A percentile compares a stretch with the other conserved stretches of the same genome.
phyloP scores from a whole-genome alignment of 2,888 invertebrate species.

The Panzeria rudis region DNA sequence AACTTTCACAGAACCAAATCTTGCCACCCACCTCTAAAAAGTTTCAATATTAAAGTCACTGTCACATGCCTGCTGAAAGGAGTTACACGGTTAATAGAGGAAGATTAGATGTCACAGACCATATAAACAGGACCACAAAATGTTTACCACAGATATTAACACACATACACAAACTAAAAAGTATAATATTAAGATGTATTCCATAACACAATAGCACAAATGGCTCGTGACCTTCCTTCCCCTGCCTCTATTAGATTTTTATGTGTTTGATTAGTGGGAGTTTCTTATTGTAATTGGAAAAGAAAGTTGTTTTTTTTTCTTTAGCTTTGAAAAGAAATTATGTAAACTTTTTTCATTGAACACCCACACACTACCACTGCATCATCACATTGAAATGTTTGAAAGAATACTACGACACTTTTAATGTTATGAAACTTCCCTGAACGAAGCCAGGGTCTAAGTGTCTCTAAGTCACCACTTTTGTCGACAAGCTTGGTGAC shows the following conservation, averaged over 20 bases:
- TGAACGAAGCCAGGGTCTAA: too few relatives aligned
- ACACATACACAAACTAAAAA: conserved; percentile 1
- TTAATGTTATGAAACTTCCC: too few relatives aligned
- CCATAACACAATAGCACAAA: conserved; percentile 30
- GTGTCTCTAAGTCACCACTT: too few relatives aligned
- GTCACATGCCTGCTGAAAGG: conserved; percentile 69
- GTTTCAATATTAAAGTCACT: conserved; percentile 51
- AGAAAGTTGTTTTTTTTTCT: conserved; percentile 53
- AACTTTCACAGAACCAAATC: conserved; percentile 17
- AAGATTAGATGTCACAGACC: conserved; percentile 62
- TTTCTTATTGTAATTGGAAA: conserved; percentile 68
- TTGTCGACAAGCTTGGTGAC: too few relatives aligned
- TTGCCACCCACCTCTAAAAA: conserved; percentile 30
- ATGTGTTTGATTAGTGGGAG: conserved; percentile 71
- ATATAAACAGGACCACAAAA: conserved; percentile 68
- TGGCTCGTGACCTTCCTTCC: conserved; percentile 67
- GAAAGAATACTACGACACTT: background rate
- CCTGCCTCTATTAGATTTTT: conserved; percentile 33
- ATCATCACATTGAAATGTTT: conserved; percentile 11
- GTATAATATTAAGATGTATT: background rate
- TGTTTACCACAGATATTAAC: conserved; percentile 50
- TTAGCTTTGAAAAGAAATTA: background rate
- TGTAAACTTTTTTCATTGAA: background rate
- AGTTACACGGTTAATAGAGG: conserved; percentile 64
- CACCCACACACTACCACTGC: background rate